These are phyloP conservation scores for Calycopis cecrops DNA, from an alignment of 1,140 invertebrate genomes.

Conservation along the genomic window DNA sequence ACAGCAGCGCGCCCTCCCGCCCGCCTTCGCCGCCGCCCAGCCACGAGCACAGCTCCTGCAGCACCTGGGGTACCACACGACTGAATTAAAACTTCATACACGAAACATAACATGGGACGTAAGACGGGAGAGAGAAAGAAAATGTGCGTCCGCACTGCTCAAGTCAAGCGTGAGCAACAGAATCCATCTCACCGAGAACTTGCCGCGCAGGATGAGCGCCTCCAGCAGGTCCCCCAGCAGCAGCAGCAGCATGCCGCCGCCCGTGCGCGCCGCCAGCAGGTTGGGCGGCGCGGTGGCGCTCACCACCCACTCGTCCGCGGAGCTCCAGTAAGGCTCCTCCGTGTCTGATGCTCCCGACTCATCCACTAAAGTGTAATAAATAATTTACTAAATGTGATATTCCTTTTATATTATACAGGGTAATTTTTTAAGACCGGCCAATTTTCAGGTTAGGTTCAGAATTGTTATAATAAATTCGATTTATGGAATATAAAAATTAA, in stretches of 20 bases:
- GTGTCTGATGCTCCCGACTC: slow-evolving; percentile 54
- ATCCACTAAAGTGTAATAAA: slow-evolving; percentile 42
- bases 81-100: no score
- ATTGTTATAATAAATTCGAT: no score
- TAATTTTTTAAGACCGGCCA: no score
- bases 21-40: slow-evolving; percentile 41
- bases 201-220: slow-evolving; percentile 29
- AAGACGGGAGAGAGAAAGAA: no score
- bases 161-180: not conserved
- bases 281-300: slow-evolving; percentile 40
- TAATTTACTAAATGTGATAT: no score
- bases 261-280: slow-evolving; percentile 30
- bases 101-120: no score
- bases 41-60: slow-evolving; percentile 52
- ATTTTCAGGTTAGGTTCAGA: no score
- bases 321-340: slow-evolving; percentile 43
- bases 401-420: no score
- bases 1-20: slow-evolving; percentile 51
- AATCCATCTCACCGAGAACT: slow-evolving; percentile 27
- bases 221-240: slow-evolving; percentile 40
- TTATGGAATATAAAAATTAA: no score
- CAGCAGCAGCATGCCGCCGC: slow-evolving; percentile 28
- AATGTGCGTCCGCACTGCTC: no score
- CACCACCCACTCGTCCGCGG: slow-evolving; percentile 49
- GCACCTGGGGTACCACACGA: slow-evolving; percentile 31